Base-by-base conservation (phyloP, 2,888 invertebrate genomes). In the Psylliodes chrysocephalus region DNA sequence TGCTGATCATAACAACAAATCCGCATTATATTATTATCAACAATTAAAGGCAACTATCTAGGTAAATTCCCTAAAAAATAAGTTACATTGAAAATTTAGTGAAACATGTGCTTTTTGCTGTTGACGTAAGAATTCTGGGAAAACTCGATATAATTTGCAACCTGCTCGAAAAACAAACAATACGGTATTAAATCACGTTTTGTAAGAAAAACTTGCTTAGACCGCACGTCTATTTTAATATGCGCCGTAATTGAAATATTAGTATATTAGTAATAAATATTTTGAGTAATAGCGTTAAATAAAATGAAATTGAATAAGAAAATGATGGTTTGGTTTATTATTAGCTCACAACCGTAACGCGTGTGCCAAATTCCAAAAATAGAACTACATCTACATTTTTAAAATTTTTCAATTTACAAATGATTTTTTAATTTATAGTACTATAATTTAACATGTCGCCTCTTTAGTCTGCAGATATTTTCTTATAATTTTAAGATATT, bases 281-380 rank as follows among this genome's bases (percentile, higher is more conserved):
- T 46, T 46, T 25, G 46, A 22, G 46, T 46, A 46, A 46, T 46
- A 22, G 44, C 44, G 44, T 44, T 44, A 44, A 44, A 44, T 44
- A 44, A 44, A 44, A 44, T 44, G 8, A 46, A 46, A 46, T 22
- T 46, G 19, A 46, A 25, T 22, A 22, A 25, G 46, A 46, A 46
- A 22, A 46, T 46, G 46, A 46, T 46, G 22, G 22, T 19, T 22
- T 22, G 8, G 46, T 46, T 46, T 46, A 46, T 12, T 46, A 46
- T 46, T 46, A 46, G 46, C 46, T 46, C 19, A 46, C 46, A 25
- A 25, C 46, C 46, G 46, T 46, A 46, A 46, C 7, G 19, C 46
- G 40, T 54, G 42, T 40, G 54, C 54, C 54, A 54, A 54, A 14
- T 42, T 40, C 22, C 42, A 22, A 15, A 42, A 54, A 42, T 54